These are phyloP conservation scores for Anguilla anguilla DNA, from an alignment of 2,797 vertebrate species.

Conservation along the genomic window DNA sequence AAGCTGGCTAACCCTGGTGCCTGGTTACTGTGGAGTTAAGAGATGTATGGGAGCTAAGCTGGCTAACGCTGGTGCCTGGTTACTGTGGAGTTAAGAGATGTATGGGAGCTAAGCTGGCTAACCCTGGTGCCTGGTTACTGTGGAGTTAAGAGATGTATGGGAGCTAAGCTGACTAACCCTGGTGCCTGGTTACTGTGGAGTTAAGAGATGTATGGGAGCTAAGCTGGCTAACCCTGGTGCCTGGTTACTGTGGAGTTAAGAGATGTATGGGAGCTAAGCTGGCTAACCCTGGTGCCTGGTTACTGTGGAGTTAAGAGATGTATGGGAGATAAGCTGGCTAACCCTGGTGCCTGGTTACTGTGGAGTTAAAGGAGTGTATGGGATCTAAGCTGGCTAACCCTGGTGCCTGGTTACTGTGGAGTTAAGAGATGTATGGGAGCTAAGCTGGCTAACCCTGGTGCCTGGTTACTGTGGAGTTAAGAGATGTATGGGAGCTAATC, in stretches of 20 bases:
- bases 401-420: not conserved
- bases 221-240: not conserved
- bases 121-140: not conserved
- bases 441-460: not conserved
- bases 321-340: too few relatives aligned
- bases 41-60: too few relatives aligned
- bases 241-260: too few relatives aligned
- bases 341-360: too few relatives aligned
- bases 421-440: too few relatives aligned
- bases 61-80: too few relatives aligned
- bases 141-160: not conserved
- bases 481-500: not conserved
- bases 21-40: too few relatives aligned
- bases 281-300: not conserved
- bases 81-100: too few relatives aligned
- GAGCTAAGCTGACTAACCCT: not conserved
- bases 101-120: not conserved
- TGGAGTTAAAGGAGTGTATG: too few relatives aligned
- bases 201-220: not conserved
- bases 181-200: not conserved
- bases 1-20: too few relatives aligned
- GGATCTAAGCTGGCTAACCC: not conserved
- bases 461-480: not conserved
- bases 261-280: not conserved
- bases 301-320: too few relatives aligned